Evolutionary conservation across 2,888 invertebrate genomes (phyloP), one percentile per base, ranked within the genome.

Genomic region (Biston betularia): DNA sequence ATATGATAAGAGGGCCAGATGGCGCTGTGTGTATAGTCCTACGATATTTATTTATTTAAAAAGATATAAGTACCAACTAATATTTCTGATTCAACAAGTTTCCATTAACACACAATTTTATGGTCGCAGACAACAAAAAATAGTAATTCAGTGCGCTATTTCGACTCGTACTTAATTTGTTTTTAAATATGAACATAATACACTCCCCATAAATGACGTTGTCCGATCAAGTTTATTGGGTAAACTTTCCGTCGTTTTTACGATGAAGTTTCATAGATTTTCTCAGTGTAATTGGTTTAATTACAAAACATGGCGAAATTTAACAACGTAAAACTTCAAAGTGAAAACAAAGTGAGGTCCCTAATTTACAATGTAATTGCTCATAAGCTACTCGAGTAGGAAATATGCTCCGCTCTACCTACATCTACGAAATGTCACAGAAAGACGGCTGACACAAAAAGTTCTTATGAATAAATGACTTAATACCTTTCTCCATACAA

Each of bases 391-490:
- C 68, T 72, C 49, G 65, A 67, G 64, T n/a, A 40, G 12, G 69
- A 74, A 72, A 71, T 69, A 59, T 63, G 55, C 54, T 33, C 46
- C 59, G 34, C 49, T 57, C 58, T 49, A 49, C 49, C 58, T 65
- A 52, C 63, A 58, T 71, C 65, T 53, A 71, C 70, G 69, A 49
- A 70, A 71, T 68, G 70, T 69, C 73, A 70, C 65, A 54, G 71
- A 70, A 72, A 72, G 65, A 64, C 65, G 55, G 50, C 61, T 65
- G 66, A 71, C 78, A 73, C 66, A 82, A 80, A 83, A 81, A 79
- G 74, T 76, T 70, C 68, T 75, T 74, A 79, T 83, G 80, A 85
- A 84, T 85, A 84, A 81, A 83, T 84, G 82, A 81, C 75, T 68
- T 65, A 69, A 64, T 66, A 73, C 69, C 69, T 73, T 63, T 57